Evolutionary conservation across 2,797 vertebrate species (phyloP).

Genomic region (Ambastaia sidthimunki): DNA sequence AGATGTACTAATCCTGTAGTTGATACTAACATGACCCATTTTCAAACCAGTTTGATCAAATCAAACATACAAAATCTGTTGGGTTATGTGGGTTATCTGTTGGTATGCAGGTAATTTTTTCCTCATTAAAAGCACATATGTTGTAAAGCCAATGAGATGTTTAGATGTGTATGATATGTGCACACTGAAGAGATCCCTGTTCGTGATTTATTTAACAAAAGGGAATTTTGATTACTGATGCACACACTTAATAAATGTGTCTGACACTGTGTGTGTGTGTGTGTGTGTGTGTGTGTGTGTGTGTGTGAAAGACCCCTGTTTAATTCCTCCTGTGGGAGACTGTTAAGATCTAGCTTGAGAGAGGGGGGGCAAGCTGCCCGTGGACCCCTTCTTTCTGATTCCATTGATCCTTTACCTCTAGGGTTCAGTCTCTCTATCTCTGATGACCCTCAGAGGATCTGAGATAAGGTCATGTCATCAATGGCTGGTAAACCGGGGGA

Average conservation of each 20-base stretch:
- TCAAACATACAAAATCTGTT: background rate
- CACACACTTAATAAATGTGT: conserved; percentile 40
- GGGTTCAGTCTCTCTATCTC: conserved; percentile 5
- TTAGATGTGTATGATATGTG: background rate
- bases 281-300: background rate
- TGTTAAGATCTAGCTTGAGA: background rate
- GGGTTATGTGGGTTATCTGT: background rate
- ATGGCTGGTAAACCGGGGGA: background rate
- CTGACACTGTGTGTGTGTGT: conserved; percentile 10
- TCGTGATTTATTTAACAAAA: conserved; percentile 56
- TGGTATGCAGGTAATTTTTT: conserved; percentile 29
- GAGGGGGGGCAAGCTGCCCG: background rate
- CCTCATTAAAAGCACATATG: conserved; percentile 12
- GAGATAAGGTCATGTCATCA: conserved; percentile 28
- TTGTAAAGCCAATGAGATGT: conserved; percentile 39
- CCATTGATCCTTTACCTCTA: conserved; percentile 22
- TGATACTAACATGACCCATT: conserved; percentile 13
- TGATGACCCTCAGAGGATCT: background rate
- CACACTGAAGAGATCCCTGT: conserved; percentile 21
- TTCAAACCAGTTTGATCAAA: conserved; percentile 17
- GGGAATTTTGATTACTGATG: conserved; percentile 34
- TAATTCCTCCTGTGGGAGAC: conserved; percentile 15
- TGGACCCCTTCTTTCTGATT: background rate
- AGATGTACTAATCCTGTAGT: background rate
- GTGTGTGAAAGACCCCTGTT: background rate